Base-by-base conservation (phyloP, 2,888 invertebrate genomes). In the Dasypogon diadema region DNA sequence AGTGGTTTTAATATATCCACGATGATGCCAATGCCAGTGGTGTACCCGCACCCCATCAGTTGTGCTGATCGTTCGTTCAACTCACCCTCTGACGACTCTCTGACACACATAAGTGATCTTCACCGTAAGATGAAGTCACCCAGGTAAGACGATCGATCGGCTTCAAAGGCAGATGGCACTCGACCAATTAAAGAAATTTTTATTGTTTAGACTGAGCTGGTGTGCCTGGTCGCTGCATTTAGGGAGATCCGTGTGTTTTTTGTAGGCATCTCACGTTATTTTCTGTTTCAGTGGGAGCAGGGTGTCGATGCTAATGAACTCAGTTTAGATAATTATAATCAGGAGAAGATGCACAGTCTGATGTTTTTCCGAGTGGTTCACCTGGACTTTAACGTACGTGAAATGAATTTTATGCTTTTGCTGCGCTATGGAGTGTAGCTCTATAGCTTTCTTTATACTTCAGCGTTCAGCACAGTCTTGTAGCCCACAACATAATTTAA, bases 181-280 rank as follows among this genome's bases (percentile, higher is more conserved):
- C 73, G 56, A 55, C 56, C 73, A 73, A 73, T 73, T 73, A 73
- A 73, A 73, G 73, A 73, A 56, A 55, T 42, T 73, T 73, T 73
- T 73, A 73, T 73, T 70, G 70, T 70, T 54, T 37, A 48, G 34
- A 26, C 70, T 54, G 54, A 14, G 51, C 54, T 54, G n/a, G n/a
- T 14, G 34, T 30, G 34, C 30, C 30, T 70, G 70, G 54, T 54
- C 21, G 54, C 54, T 51, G 51, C 51, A 22, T 24, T 22, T 51
- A 54, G 54, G 70, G 70, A 54, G 70, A 70, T 54, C 48, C 14
- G 4, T 8, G 37, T 16, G 4, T 16, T 37, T 18, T 70, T 54
- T 30, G 51, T 30, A 70, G 54, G 42, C 65, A 48, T 65, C 65
- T 65, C 65, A 65, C 48, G 65, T 65, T 21, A n/a, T 22, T 48